A percentile compares a stretch with the other conserved stretches of the same genome.
phyloP scores from a whole-genome alignment of 2,113 vertebrate genomes.

The Chaetops frenatus region DNA sequence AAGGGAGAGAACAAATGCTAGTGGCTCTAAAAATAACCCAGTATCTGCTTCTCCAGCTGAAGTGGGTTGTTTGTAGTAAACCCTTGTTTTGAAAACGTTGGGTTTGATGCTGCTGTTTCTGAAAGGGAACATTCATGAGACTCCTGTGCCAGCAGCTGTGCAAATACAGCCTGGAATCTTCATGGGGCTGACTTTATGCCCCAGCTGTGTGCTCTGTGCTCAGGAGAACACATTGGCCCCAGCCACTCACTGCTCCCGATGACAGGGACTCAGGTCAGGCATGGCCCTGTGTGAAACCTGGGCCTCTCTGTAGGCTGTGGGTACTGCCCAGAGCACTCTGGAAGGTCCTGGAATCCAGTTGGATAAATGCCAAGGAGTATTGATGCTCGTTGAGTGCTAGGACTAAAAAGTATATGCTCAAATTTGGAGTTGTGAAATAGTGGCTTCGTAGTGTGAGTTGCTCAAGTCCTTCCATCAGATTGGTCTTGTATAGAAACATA shows the following conservation, averaged over 20 bases:
- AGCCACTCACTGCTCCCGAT: background rate
- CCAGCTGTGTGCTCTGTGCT: background rate
- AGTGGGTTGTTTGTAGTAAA: background rate
- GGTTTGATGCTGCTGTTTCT: background rate
- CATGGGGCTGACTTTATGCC: background rate
- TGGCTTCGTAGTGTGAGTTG: background rate
- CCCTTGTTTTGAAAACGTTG: background rate
- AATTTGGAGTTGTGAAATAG: background rate
- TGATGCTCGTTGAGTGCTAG: background rate
- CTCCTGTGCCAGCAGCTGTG: background rate
- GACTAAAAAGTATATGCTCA: background rate
- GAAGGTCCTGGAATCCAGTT: background rate
- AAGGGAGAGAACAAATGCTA: background rate
- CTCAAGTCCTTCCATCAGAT: background rate
- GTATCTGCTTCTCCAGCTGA: background rate
- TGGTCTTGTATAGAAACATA: background rate
- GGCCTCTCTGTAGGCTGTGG: background rate
- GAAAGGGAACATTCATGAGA: background rate
- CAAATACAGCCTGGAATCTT: background rate
- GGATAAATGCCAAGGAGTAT: background rate
- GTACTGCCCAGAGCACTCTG: background rate
- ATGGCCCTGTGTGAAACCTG: fast-evolving
- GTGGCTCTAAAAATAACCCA: conserved; percentile 22
- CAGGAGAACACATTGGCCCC: background rate
- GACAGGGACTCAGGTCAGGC: too few relatives aligned